Evolutionary conservation across 2,113 vertebrate genomes (phyloP).

Genomic region (Eclectus roratus): DNA sequence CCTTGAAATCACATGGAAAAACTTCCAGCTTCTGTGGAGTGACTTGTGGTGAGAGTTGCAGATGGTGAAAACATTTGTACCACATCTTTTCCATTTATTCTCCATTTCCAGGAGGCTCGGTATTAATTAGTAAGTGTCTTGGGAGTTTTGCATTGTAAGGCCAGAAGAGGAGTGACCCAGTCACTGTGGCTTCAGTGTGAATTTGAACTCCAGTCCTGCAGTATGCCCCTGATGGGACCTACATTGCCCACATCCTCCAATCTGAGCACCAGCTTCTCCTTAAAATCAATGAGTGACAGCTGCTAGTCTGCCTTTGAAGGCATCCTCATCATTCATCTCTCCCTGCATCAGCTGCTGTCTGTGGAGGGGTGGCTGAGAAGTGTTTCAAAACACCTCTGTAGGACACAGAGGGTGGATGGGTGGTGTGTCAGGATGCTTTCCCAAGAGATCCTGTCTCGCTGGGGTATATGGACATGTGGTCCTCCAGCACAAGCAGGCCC

Average conservation of each 20-base stretch:
- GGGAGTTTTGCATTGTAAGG: neutral
- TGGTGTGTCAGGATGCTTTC: neutral
- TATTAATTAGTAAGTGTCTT: neutral
- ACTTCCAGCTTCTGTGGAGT: slow-evolving; percentile 1
- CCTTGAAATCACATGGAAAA: slow-evolving; percentile 16
- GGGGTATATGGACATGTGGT: accelerated
- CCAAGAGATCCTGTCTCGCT: neutral
- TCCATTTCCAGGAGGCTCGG: neutral
- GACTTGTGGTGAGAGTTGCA: neutral
- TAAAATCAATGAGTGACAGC: neutral
- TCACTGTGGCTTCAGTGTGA: neutral
- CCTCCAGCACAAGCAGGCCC: neutral
- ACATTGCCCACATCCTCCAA: neutral
- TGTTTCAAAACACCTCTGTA: neutral
- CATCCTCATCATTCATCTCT: neutral
- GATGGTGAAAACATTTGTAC: neutral
- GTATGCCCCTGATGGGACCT: neutral
- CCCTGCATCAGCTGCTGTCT: neutral
- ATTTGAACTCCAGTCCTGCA: neutral
- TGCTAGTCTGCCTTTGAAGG: neutral
- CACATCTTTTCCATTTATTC: neutral
- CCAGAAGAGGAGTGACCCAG: neutral
- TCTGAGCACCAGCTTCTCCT: neutral
- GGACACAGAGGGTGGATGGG: neutral
- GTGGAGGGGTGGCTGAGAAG: neutral